Evolutionary conservation across 2,797 vertebrate genomes (phyloP).

Genomic region (Pyrocephalus nanus): DNA sequence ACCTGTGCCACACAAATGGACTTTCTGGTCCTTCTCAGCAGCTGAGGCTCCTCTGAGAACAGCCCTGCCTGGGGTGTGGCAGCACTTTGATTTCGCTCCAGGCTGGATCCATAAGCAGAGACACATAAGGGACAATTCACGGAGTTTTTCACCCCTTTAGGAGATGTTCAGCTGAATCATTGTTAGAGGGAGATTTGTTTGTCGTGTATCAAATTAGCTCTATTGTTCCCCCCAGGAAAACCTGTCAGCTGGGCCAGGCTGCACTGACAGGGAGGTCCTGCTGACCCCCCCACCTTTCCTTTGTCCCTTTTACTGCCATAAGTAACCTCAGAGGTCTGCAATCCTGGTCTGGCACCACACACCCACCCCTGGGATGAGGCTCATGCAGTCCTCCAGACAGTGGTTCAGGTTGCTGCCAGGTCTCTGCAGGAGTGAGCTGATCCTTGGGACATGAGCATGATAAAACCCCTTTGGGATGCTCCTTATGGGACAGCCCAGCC

Average conservation of each 20-base stretch:
- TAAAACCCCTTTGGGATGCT: neutral
- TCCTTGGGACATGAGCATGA: neutral
- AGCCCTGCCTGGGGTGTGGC: neutral
- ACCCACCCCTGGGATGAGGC: neutral
- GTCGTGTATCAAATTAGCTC: neutral
- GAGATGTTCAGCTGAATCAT: accelerated
- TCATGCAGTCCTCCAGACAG: neutral
- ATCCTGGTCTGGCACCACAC: neutral
- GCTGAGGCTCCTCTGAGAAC: neutral
- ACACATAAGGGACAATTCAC: neutral
- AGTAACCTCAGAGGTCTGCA: neutral
- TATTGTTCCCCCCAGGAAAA: neutral
- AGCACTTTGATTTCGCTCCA: neutral
- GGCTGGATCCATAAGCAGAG: neutral
- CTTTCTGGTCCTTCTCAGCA: conserved; percentile 3
- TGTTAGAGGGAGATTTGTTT: neutral
- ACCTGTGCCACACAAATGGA: neutral
- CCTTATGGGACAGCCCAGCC: accelerated
- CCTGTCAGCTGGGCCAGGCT: neutral
- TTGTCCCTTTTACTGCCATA: neutral
- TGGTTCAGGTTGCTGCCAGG: accelerated
- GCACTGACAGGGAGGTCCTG: neutral
- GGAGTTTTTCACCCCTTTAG: neutral
- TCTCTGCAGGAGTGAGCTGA: neutral
- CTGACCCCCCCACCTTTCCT: neutral